Evolutionary conservation across 2,113 vertebrate genomes (phyloP).

Genomic region (Urocolius indicus): DNA sequence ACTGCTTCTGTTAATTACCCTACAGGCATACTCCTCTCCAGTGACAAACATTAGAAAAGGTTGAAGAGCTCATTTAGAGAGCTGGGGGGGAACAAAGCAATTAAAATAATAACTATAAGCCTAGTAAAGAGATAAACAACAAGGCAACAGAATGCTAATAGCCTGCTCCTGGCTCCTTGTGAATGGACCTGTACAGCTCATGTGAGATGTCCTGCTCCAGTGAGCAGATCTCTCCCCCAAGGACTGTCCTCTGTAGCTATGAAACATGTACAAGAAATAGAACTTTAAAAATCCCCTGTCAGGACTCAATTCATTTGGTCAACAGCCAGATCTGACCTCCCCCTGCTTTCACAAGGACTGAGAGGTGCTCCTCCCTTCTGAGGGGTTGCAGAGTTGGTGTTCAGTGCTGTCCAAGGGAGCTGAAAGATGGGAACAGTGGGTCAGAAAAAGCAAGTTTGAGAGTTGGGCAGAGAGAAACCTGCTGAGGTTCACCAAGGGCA

Average conservation of each 20-base stretch:
- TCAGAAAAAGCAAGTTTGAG: not conserved
- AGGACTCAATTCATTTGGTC: not conserved
- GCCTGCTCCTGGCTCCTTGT: not conserved
- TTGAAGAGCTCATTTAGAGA: constrained; percentile 22
- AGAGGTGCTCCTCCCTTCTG: not conserved
- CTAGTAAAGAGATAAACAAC: not conserved
- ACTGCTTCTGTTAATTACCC: not conserved
- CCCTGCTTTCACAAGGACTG: not conserved
- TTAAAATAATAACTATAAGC: constrained; percentile 42
- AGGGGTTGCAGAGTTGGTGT: not conserved
- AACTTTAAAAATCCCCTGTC: not conserved
- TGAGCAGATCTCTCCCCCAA: constrained; percentile 2
- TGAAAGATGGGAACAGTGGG: not conserved
- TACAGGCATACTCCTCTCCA: too few relatives aligned
- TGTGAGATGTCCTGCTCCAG: not conserved
- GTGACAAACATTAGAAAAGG: too few relatives aligned
- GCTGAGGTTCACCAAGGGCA: too few relatives aligned
- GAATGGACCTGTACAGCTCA: constrained; percentile 9
- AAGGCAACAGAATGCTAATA: constrained; percentile 33
- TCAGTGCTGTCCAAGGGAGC: not conserved
- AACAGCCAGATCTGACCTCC: not conserved
- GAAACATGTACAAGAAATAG: not conserved
- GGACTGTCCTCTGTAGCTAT: not conserved
- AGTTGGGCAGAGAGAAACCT: too few relatives aligned
- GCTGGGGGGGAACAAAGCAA: not conserved